Base-by-base conservation (phyloP, 1,140 invertebrate species). In the Geopemphigus sp. region DNA sequence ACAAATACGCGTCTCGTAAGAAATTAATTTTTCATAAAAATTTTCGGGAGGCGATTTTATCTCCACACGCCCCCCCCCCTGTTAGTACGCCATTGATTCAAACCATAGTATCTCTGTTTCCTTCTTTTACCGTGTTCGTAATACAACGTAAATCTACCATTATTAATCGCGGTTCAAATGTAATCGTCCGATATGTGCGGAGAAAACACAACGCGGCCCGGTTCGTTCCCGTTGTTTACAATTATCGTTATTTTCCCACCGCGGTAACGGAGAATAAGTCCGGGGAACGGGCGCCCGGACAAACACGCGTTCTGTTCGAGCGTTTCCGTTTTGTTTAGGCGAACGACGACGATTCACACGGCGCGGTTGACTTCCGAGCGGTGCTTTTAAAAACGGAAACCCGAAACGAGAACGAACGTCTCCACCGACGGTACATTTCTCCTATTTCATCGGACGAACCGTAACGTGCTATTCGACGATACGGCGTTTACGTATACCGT, bases 211-310 rank as follows among this genome's bases (percentile, higher is more conserved):
- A 6, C 12, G 15, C 5, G 26, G 15, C 24, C 53, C 68, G n/a
- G 53, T 70, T 29, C 50, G 68, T 72, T 53, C 54, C 26, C 50
- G 17, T 15, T 54, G 19, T 54, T 39, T 39, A 66, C 47, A 45
- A 54, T 54, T 72, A 54, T 29, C 14, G 8, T 50, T 50, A 1
- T 72, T 53, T 72, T 54, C 68, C 50, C 50, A 72, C 54, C 29
- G 32, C 32, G 32, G 68, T 54, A 53, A 70, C 17, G 24, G 17
- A n/a, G n/a, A 54, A 72, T 4, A 29, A 8, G 19, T 29, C 26
- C 22, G 32, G 19, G 19, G 14, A 70, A 54, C 11, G 24, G 0
- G 29, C 53, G 50, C 8, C n/a, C n/a, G n/a, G n/a, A n/a, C n/a
- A n/a, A n/a, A 19, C 17, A 26, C 50, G 17, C n/a, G 68, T 72